Conservation (phyloP, 2,888 invertebrate species). For the Tetropium fuscum region DNA sequence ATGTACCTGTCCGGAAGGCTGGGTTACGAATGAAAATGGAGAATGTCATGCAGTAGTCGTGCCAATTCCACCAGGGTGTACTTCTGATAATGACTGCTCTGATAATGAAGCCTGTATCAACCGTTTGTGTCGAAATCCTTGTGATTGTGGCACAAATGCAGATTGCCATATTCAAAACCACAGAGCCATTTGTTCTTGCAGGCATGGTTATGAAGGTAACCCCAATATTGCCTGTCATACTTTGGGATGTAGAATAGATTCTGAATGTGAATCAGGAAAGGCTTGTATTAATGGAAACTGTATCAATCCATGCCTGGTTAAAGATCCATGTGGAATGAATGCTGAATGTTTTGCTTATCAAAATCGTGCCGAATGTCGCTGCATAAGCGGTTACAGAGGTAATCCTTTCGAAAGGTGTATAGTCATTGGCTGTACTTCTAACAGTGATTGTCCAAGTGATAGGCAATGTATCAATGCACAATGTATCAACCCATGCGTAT, state of each 20-base stretch:
- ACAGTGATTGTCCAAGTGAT: slow-evolving; percentile 89
- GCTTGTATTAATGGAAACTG: slow-evolving; percentile 89
- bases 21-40: slow-evolving; percentile 83
- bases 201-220: slow-evolving; percentile 87
- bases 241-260: slow-evolving; percentile 85
- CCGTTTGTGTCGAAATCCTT: slow-evolving; percentile 87
- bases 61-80: slow-evolving; percentile 81
- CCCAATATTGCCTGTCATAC: slow-evolving; percentile 84
- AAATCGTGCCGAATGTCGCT: slow-evolving; percentile 82
- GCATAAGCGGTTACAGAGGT: slow-evolving; percentile 84
- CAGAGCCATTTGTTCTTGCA: slow-evolving; percentile 88
- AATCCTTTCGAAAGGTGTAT: slow-evolving; percentile 81
- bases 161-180: slow-evolving; percentile 86
- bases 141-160: slow-evolving; percentile 88
- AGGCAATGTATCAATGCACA: slow-evolving; percentile 88
- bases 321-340: slow-evolving; percentile 84
- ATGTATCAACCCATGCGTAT: slow-evolving; percentile 86
- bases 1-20: slow-evolving; percentile 88
- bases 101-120: slow-evolving; percentile 87
- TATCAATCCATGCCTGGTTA: slow-evolving; percentile 85
- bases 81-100: slow-evolving; percentile 82
- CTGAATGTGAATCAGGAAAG: slow-evolving; percentile 85
- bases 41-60: slow-evolving; percentile 80
- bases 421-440: slow-evolving; percentile 86
- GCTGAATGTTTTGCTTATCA: slow-evolving; percentile 84